Conservation (phyloP, 2,797 vertebrate genomes). For the Aulostomus chinensis region DNA sequence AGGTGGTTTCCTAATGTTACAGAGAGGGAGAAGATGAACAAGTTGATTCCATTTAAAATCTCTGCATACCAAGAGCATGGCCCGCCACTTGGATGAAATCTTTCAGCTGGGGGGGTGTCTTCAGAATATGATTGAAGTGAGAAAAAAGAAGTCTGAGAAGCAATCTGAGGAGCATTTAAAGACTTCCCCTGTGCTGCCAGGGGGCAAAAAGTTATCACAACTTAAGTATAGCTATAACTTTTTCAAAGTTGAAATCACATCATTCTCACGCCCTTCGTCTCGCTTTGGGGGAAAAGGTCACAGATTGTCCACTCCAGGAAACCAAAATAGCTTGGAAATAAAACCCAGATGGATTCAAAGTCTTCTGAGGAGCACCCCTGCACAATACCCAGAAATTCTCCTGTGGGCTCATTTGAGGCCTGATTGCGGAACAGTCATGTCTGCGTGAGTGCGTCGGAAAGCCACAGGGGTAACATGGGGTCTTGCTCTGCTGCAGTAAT, state of each 20-base stretch:
- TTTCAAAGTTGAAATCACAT: slow-evolving; percentile 72
- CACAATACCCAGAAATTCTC: slow-evolving; percentile 75
- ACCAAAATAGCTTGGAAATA: slow-evolving; percentile 80
- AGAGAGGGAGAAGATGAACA: slow-evolving; percentile 53
- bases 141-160: slow-evolving; percentile 21
- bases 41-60: slow-evolving; percentile 46
- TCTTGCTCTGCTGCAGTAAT: slow-evolving; percentile 32
- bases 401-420: slow-evolving; percentile 62
- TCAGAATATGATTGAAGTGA: slow-evolving; percentile 37
- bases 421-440: no score
- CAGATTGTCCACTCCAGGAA: slow-evolving; percentile 68
- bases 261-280: slow-evolving; percentile 81
- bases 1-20: no score
- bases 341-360: slow-evolving; percentile 84
- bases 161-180: slow-evolving; percentile 37
- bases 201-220: slow-evolving; percentile 78
- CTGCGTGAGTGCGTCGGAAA: slow-evolving; percentile 58
- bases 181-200: slow-evolving; percentile 64
- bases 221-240: slow-evolving; percentile 71
- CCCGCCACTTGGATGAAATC: slow-evolving; percentile 23
- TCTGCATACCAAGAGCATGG: slow-evolving; percentile 14
- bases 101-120: slow-evolving; percentile 28
- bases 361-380: slow-evolving; percentile 60
- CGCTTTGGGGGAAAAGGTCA: slow-evolving; percentile 67
- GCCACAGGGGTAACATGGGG: slow-evolving; percentile 42